A percentile compares a stretch with the other conserved stretches of the same genome.
phyloP scores from a whole-genome alignment of 2,797 vertebrate genomes.

The Poecilia wingei region DNA sequence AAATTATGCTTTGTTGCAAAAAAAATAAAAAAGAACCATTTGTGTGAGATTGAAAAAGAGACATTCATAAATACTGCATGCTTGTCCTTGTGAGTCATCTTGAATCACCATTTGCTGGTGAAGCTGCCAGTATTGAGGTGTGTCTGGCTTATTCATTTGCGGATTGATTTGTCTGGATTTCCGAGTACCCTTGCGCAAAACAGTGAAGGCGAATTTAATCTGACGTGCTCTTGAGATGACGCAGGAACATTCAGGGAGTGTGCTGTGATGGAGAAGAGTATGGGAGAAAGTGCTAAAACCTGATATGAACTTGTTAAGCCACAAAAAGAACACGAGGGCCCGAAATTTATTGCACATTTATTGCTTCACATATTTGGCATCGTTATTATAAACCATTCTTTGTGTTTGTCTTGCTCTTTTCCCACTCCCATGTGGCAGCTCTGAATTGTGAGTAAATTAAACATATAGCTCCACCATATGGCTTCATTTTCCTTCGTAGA shows the following conservation, averaged over 20 bases:
- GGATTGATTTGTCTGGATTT: conserved; percentile 10
- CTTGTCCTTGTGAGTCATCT: conserved; percentile 13
- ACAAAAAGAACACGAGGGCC: background rate
- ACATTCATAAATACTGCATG: background rate
- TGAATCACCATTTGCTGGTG: conserved; percentile 4
- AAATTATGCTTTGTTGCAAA: background rate
- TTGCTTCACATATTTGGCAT: no score
- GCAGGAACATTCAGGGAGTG: conserved; percentile 1
- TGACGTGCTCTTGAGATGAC: background rate
- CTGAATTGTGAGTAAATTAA: no score
- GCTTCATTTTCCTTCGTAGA: no score
- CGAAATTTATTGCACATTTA: conserved; percentile 1
- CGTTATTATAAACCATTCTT: no score
- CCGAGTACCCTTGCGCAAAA: background rate
- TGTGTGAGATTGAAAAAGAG: background rate
- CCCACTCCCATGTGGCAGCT: no score
- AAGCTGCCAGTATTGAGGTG: conserved; percentile 35
- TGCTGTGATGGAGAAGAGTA: background rate
- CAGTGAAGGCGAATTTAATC: conserved; percentile 4
- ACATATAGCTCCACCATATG: no score
- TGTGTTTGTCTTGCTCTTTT: no score
- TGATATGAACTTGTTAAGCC: background rate
- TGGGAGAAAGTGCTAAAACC: background rate
- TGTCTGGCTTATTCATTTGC: conserved; percentile 29
- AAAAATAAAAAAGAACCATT: background rate